Conservation (phyloP, 2,113 vertebrate genomes). For the Tiliqua scincoides region DNA sequence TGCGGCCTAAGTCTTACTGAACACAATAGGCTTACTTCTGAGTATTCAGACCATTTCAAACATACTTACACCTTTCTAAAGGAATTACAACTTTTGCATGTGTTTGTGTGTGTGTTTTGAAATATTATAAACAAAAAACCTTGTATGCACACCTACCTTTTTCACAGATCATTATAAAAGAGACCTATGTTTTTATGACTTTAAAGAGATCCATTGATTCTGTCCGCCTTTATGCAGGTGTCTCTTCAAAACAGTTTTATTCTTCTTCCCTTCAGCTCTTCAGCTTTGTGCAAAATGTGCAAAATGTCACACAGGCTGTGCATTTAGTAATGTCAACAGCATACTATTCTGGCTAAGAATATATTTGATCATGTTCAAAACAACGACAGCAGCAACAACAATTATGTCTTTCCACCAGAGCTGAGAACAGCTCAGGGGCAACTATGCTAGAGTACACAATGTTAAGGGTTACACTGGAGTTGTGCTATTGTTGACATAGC, state of each 20-base stretch:
- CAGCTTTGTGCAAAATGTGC: too few relatives aligned
- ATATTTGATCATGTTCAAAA: not conserved
- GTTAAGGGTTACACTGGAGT: not conserved
- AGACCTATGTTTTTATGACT: not conserved
- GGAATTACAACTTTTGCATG: not conserved
- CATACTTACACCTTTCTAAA: not conserved
- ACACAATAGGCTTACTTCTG: too few relatives aligned
- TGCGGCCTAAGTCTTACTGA: too few relatives aligned
- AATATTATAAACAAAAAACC: too few relatives aligned
- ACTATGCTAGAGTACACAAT: not conserved
- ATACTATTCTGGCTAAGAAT: not conserved
- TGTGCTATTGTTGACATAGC: not conserved
- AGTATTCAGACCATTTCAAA: too few relatives aligned
- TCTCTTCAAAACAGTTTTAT: not conserved
- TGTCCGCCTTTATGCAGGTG: not conserved
- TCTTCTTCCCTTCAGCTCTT: not conserved
- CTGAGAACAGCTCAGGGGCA: not conserved
- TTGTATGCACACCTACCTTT: not conserved
- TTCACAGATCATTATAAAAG: not conserved
- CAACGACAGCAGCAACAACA: not conserved
- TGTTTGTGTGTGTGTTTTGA: too few relatives aligned
- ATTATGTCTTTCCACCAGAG: not conserved
- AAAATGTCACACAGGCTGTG: not conserved
- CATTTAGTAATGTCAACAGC: not conserved
- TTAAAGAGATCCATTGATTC: not conserved